Evolutionary conservation across 2,797 vertebrate species (phyloP).

Genomic region (Cheracebus regulus): DNA sequence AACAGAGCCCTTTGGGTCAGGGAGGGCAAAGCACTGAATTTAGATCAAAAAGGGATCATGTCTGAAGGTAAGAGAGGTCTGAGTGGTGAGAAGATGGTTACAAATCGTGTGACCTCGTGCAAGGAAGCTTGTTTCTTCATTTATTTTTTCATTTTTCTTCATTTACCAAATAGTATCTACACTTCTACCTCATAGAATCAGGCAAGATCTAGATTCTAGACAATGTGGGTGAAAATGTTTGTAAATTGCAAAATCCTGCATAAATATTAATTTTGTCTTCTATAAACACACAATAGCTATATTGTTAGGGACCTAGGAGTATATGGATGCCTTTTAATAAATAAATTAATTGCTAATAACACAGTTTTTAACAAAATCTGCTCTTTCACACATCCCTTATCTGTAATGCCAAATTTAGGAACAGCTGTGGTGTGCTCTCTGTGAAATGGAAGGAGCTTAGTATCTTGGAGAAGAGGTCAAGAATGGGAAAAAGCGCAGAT

Average conservation of each 20-base stretch:
- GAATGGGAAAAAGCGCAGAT: not conserved
- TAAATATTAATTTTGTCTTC: not conserved
- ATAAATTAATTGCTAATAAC: not conserved
- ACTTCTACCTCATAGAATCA: not conserved
- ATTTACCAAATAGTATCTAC: conserved; percentile 21
- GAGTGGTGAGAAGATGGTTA: not conserved
- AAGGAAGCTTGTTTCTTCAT: not conserved
- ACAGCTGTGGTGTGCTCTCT: not conserved
- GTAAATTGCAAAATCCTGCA: not conserved
- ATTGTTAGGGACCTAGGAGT: not conserved
- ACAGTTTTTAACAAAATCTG: not conserved
- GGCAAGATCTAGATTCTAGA: not conserved
- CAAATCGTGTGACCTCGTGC: not conserved
- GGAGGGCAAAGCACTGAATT: not conserved
- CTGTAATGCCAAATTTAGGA: not conserved
- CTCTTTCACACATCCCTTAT: not conserved
- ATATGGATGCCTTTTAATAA: not conserved
- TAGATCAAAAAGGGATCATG: not conserved
- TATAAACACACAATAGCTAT: not conserved
- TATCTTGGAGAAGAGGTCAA: not conserved
- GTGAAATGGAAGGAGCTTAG: not conserved
- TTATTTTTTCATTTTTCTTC: not conserved
- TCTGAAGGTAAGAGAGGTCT: not conserved
- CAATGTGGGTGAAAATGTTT: not conserved
- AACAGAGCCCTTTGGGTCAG: not conserved